A percentile compares a stretch with the other conserved stretches of the same genome.
Evolutionary conservation across 2,113 vertebrate genomes (phyloP).

Genomic region (Laticauda laticaudata): DNA sequence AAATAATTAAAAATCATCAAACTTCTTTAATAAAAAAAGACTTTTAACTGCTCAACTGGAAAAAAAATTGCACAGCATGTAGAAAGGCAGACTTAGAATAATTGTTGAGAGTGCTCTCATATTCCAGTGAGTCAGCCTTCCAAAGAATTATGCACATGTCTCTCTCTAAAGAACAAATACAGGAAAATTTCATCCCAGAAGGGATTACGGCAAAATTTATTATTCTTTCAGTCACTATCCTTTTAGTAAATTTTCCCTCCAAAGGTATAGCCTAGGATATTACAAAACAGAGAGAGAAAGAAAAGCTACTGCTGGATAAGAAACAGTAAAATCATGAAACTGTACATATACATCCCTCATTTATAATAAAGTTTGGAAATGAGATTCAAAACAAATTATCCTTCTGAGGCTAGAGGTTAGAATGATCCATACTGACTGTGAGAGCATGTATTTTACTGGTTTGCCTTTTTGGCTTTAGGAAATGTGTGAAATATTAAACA

Average conservation of each 20-base stretch:
- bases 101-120: neutral
- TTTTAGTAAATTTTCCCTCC: neutral
- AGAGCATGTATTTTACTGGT: neutral
- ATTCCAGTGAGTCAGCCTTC: slow-evolving; percentile 12
- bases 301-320: neutral
- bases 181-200: slow-evolving; percentile 7
- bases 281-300: neutral
- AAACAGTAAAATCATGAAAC: neutral
- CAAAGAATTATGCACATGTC: neutral
- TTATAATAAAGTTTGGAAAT: slow-evolving; percentile 11
- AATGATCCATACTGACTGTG: neutral
- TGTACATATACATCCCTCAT: neutral
- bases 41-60: slow-evolving; percentile 1
- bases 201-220: neutral
- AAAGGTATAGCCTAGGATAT: neutral
- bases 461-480: too few species aligned
- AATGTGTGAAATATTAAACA: too few species aligned
- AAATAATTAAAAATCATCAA: slow-evolving; percentile 29
- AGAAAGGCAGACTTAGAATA: neutral
- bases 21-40: slow-evolving; percentile 14
- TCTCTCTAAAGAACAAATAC: neutral
- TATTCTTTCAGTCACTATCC: neutral
- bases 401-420: neutral
- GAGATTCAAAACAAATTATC: neutral
- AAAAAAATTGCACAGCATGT: slow-evolving; percentile 8